Base-by-base conservation (phyloP, 2,888 invertebrate genomes). In the Drosophila birchii region DNA sequence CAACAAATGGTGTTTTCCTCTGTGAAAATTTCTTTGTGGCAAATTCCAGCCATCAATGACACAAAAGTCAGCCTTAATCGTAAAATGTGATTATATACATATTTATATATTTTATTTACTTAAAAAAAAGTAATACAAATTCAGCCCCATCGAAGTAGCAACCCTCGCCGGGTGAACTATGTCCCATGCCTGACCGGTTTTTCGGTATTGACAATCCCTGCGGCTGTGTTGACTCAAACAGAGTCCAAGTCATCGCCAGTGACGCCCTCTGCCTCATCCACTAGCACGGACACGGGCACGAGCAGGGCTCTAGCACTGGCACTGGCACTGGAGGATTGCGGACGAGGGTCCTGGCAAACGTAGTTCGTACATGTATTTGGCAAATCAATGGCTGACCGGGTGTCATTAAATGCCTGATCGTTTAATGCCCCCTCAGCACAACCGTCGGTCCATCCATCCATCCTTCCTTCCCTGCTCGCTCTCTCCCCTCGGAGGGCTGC, bases 351-450 rank as follows among this genome's bases (percentile, higher is more conserved):
- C 64, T 57, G 53, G 66, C 38, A 58, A 29, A 54, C 51, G 62
- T 67, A 66, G 62, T 16, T 78, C 59, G 79, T 43, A 57, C 78
- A 86, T 80, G 88, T 82, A 79, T 87, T 86, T 84, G 86, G 85
- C 87, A 85, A 82, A 87, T 88, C 86, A 86, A 86, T 89, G 86
- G 70, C 80, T 79, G 82, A 76, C 86, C 87, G 89, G 86, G 88
- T 89, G 86, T 87, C 86, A 86, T 86, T 86, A 86, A 86, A 86
- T 85, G 86, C 75, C 89, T 89, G 86, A 86, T 82, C 86, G 86
- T 86, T 86, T 86, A 86, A 86, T 86, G 82, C 73, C 69, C 69
- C 49, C 58, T 60, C 49, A 49, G 47, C 64, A 43, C 55, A 60
- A 23, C 23, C 36, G n/a, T n/a, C 75, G 32, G 36, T 12, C 18